These are phyloP conservation scores for Zaprionus ghesquierei DNA, from an alignment of 1,140 invertebrate species.

Conservation along the genomic window DNA sequence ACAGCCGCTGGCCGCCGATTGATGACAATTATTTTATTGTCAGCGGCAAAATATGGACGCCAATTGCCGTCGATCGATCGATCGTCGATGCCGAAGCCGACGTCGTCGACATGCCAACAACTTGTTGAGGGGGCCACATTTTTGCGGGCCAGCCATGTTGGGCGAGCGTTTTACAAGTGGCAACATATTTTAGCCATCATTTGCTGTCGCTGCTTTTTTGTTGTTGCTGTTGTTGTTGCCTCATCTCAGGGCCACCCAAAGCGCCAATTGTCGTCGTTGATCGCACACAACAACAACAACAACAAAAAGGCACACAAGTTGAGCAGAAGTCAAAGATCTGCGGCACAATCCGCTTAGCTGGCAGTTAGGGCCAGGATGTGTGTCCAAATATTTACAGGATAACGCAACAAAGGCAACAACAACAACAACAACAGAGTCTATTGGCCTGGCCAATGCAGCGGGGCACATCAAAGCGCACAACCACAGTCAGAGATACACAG, in stretches of 20 bases:
- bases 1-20: slow-evolving; percentile 62
- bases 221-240: slow-evolving; percentile 1
- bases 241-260: slow-evolving; percentile 61
- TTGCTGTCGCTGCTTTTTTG: not conserved
- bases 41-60: slow-evolving; percentile 8
- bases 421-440: slow-evolving; percentile 1
- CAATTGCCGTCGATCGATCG: slow-evolving; percentile 15
- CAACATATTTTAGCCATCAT: slow-evolving; percentile 57
- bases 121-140: slow-evolving; percentile 59
- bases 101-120: slow-evolving; percentile 57
- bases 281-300: slow-evolving; percentile 18
- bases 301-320: no score
- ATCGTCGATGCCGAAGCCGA: slow-evolving; percentile 8
- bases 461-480: slow-evolving; percentile 49
- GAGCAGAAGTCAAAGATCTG: slow-evolving; percentile 42
- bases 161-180: slow-evolving; percentile 72
- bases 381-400: slow-evolving; percentile 72
- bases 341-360: slow-evolving; percentile 54
- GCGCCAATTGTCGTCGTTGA: slow-evolving; percentile 59
- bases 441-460: slow-evolving; percentile 19
- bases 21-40: slow-evolving; percentile 78
- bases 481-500: slow-evolving; percentile 2
- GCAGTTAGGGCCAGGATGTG: slow-evolving; percentile 40
- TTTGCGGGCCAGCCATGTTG: slow-evolving; percentile 54
- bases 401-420: slow-evolving; percentile 17